phyloP scores from a whole-genome alignment of 2,113 vertebrate species.

The Cyrtonyx montezumae region DNA sequence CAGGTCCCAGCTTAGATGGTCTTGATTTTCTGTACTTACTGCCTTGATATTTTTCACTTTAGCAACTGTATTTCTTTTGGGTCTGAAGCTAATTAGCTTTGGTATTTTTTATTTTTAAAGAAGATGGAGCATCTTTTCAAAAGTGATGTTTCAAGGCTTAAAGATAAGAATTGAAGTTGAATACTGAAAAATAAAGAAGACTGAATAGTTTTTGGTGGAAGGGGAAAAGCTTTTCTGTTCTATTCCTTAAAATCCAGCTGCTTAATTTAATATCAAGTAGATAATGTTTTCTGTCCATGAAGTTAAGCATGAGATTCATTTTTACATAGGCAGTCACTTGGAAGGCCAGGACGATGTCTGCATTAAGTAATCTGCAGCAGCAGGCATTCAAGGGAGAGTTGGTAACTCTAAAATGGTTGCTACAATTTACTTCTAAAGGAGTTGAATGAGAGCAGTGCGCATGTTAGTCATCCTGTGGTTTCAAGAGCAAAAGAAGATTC shows the following conservation, averaged over 20 bases:
- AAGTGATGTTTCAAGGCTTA: not conserved
- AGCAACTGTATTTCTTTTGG: not conserved
- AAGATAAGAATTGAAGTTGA: not conserved
- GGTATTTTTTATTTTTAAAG: not conserved
- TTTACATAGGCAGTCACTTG: not conserved
- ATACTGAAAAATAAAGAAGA: not conserved
- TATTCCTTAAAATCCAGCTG: not conserved
- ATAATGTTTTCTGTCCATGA: not conserved
- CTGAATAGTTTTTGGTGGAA: not conserved
- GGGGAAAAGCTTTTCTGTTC: not conserved
- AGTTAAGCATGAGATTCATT: not conserved
- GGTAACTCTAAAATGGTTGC: not conserved
- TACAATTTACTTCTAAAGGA: not conserved
- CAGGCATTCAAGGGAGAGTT: not conserved
- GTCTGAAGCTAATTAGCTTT: not conserved
- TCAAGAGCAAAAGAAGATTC: not conserved
- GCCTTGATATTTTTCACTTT: not conserved
- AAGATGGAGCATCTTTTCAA: not conserved
- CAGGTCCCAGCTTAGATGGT: not conserved
- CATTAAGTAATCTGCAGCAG: not conserved
- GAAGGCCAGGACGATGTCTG: not conserved
- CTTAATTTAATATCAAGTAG: not conserved
- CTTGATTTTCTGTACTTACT: not conserved
- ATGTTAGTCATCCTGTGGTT: not conserved
- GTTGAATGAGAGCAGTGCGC: not conserved